Conservation (phyloP, 1,140 invertebrate species). For the Drosophila baimaii region DNA sequence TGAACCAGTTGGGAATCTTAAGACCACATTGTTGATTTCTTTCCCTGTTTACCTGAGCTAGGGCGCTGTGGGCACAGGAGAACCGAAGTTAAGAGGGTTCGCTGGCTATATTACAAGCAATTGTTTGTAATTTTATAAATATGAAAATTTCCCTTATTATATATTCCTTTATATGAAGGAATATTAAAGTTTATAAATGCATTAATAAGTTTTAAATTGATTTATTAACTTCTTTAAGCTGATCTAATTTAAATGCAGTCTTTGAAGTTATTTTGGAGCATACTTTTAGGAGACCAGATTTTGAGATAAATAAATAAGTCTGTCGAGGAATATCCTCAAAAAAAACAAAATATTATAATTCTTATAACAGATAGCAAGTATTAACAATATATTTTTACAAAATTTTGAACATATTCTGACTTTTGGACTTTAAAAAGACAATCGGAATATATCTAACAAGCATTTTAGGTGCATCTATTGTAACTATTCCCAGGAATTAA, state of each 20-base stretch:
- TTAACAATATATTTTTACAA: too few relatives aligned
- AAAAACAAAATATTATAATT: background rate
- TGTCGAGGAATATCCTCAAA: background rate
- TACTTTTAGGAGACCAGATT: background rate
- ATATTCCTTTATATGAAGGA: too few relatives aligned
- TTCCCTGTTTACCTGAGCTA: background rate
- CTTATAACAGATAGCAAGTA: too few relatives aligned
- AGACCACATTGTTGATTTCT: background rate
- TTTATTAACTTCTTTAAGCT: background rate
- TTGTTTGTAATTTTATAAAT: background rate
- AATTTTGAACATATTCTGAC: background rate
- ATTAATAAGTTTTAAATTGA: background rate
- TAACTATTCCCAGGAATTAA: background rate
- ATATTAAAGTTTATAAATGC: too few relatives aligned
- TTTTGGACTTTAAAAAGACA: background rate
- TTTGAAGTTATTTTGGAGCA: too few relatives aligned
- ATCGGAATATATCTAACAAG: background rate
- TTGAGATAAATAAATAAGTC: background rate
- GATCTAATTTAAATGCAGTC: background rate
- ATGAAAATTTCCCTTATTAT: background rate
- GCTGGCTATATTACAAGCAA: background rate
- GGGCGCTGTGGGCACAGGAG: background rate
- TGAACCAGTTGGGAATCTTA: constrained; percentile 8
- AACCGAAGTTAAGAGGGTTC: background rate
- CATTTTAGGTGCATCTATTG: too few relatives aligned